phyloP scores from a whole-genome alignment of 2,797 vertebrate species.

The Hemibagrus guttatus region DNA sequence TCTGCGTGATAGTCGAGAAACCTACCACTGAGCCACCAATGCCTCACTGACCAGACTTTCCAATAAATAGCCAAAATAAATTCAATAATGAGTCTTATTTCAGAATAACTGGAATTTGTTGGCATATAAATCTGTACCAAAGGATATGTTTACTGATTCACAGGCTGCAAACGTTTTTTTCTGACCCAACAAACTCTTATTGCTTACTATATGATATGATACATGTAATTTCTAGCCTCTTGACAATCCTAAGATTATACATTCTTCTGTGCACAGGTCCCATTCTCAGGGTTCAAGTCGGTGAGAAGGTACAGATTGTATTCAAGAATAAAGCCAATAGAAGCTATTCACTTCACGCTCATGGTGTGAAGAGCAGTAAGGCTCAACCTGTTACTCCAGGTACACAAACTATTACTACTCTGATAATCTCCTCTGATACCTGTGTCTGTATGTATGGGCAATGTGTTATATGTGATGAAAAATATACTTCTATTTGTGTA shows the following conservation, averaged over 20 bases:
- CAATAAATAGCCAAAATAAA: too few relatives aligned
- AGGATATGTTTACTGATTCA: too few relatives aligned
- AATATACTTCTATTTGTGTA: background rate
- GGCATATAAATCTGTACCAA: too few relatives aligned
- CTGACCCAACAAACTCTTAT: background rate
- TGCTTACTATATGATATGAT: background rate
- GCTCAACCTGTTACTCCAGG: constrained; percentile 72
- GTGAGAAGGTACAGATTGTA: constrained; percentile 75
- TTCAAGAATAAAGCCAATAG: constrained; percentile 83
- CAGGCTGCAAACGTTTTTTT: background rate
- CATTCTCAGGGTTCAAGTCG: constrained; percentile 64
- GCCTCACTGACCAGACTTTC: too few relatives aligned
- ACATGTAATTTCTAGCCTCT: background rate
- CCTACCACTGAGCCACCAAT: too few relatives aligned
- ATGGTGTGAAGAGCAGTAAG: constrained; percentile 73
- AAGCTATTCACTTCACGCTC: constrained; percentile 76
- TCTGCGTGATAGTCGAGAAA: too few relatives aligned
- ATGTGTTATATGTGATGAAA: background rate
- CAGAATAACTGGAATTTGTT: background rate
- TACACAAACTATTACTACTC: constrained; percentile 45
- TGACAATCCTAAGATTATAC: background rate
- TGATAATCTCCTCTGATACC: background rate
- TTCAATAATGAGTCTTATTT: too few relatives aligned
- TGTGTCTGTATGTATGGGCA: background rate
- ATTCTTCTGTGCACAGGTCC: constrained; percentile 40